phyloP scores from a whole-genome alignment of 2,797 vertebrate species.

The Dendrocincla tyrannina region DNA sequence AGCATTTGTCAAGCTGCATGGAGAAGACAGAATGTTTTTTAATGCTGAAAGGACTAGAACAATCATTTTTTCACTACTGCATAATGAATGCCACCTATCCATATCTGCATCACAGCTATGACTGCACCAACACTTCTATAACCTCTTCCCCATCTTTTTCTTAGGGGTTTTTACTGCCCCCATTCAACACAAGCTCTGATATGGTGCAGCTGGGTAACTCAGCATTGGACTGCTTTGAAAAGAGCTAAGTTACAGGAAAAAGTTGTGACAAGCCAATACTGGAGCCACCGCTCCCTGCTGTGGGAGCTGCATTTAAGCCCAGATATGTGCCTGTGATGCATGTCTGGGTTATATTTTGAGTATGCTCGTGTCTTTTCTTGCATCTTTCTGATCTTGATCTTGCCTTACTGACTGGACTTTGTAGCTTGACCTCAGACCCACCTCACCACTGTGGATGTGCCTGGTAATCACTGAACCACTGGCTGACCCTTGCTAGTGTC shows the following conservation, averaged over 20 bases:
- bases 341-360: background rate
- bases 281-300: background rate
- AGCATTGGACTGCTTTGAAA: background rate
- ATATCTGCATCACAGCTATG: accelerated
- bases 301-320: background rate
- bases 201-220: background rate
- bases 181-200: background rate
- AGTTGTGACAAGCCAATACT: background rate
- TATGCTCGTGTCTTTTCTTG: background rate
- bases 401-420: background rate
- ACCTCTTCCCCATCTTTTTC: background rate
- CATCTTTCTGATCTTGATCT: background rate
- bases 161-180: background rate
- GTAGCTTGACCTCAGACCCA: background rate
- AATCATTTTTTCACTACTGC: background rate
- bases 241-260: background rate
- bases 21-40: background rate
- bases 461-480: background rate
- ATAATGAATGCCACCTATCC: background rate
- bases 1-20: background rate
- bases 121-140: background rate
- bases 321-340: background rate
- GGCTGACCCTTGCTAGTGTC: background rate
- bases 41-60: background rate
- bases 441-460: background rate